Base-by-base conservation (phyloP, 1,140 invertebrate species). In the Cyclargus thomasi region DNA sequence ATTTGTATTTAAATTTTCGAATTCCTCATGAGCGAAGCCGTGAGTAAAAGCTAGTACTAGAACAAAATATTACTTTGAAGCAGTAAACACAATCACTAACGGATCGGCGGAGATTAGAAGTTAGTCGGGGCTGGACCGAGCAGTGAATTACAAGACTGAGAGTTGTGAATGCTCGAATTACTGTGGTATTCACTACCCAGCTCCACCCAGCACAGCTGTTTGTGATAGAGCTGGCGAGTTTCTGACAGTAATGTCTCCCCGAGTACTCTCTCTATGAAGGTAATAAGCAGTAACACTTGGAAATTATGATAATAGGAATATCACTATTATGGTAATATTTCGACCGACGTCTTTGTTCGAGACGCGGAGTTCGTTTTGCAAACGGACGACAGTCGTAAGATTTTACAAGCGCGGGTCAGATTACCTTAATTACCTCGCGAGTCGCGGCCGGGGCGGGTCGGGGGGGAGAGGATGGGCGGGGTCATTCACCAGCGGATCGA, bases 401-500 rank as follows among this genome's bases (percentile, higher is more conserved):
- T 47, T 47, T 47, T 47, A 47, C 39, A 47, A 47, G 39, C 39
- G 39, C 39, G 39, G 39, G 39, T 47, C 39, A 47, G 39, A 47
- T 59, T 20, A 21, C 55, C 20, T 59, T 59, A 59, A 59, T 59
- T 59, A 59, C 55, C 55, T 59, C 55, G 55, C 55, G 55, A 59
- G 18, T 20, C 7, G 55, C 18, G 17, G 20, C 20, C 17, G 7
- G 53, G 10, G 53, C 8, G 64, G 7, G 23, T 22, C 8, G 53
- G 55, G 55, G 18, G 55, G 20, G 10, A 1, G 1, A 7, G 17
- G 17, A 1, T 18, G 55, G 55, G 55, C 17, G 55, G 55, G 64
- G 65, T 66, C 53, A 62, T 21, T 66, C 65, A 66, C 65, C 65
- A 16, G 17, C 21, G 29, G 64, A 66, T 57, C 65, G 65, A 66